Percentiles rank a stretch among this genome's conserved stretches.
Evolutionary conservation across 2,797 vertebrate species (phyloP).

Genomic region (Pseudomugil tenellus): DNA sequence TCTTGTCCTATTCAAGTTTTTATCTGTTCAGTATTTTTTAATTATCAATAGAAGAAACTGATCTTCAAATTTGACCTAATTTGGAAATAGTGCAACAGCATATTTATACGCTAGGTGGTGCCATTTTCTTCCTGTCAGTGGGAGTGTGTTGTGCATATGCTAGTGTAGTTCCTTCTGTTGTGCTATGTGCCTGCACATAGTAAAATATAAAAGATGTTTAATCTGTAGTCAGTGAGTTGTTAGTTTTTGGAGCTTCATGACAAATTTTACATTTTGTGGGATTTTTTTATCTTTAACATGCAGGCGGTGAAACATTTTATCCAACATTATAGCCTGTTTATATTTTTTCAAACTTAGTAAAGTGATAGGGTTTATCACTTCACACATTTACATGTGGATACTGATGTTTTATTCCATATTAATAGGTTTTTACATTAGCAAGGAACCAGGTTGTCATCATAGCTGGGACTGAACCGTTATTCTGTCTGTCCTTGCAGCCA

Average conservation of each 20-base stretch:
- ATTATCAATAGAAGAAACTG: background rate
- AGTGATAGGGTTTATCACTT: background rate
- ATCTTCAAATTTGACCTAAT: background rate
- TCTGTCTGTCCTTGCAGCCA: slow-evolving; percentile 80
- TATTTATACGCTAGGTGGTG: slow-evolving; percentile 47
- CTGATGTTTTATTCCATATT: background rate
- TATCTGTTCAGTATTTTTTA: background rate
- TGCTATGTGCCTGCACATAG: background rate
- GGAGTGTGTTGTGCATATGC: background rate
- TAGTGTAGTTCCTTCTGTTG: background rate
- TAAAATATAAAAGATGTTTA: too few species aligned
- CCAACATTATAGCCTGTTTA: background rate
- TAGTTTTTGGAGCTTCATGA: background rate
- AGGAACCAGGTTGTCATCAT: background rate
- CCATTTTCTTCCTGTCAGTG: slow-evolving; percentile 8
- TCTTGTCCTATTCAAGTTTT: background rate
- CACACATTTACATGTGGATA: background rate
- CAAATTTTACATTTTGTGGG: background rate
- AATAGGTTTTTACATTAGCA: background rate
- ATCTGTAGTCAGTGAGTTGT: background rate
- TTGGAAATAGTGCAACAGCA: background rate
- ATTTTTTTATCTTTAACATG: too few species aligned
- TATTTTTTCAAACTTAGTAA: too few species aligned
- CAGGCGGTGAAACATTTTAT: background rate
- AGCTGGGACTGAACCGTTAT: background rate